Evolutionary conservation across 2,888 invertebrate species (phyloP).

Genomic region (Euspilapteryx auroguttella): DNA sequence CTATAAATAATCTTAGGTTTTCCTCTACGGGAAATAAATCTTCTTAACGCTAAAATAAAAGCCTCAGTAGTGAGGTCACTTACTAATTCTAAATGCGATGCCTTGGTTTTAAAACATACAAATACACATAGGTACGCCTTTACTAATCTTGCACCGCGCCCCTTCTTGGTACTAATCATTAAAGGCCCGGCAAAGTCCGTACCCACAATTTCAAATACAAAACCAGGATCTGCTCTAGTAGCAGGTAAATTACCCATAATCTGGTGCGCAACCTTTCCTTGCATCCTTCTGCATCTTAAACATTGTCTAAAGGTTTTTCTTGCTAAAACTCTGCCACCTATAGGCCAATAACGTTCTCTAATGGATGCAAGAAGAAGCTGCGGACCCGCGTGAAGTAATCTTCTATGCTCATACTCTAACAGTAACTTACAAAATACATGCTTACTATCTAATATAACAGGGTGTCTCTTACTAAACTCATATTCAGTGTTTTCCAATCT

Average conservation of each 20-base stretch:
- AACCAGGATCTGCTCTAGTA: background rate
- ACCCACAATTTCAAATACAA: background rate
- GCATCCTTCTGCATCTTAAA: background rate
- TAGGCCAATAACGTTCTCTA: background rate
- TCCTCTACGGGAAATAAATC: background rate
- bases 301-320: background rate
- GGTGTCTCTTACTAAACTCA: background rate
- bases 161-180: background rate
- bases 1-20: background rate
- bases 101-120: background rate
- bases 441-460: background rate
- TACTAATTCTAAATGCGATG: background rate
- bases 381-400: background rate
- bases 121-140: constrained; percentile 1
- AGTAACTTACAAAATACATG: background rate
- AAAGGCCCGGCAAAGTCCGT: background rate
- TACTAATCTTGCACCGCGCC: constrained; percentile 1
- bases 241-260: background rate
- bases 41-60: background rate
- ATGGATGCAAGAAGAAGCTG: background rate
- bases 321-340: background rate
- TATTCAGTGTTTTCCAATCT: background rate
- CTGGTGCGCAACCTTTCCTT: background rate
- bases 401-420: background rate
- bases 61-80: background rate